Base-by-base conservation (phyloP, 2,888 invertebrate species). In the Plemyria rubiginata region DNA sequence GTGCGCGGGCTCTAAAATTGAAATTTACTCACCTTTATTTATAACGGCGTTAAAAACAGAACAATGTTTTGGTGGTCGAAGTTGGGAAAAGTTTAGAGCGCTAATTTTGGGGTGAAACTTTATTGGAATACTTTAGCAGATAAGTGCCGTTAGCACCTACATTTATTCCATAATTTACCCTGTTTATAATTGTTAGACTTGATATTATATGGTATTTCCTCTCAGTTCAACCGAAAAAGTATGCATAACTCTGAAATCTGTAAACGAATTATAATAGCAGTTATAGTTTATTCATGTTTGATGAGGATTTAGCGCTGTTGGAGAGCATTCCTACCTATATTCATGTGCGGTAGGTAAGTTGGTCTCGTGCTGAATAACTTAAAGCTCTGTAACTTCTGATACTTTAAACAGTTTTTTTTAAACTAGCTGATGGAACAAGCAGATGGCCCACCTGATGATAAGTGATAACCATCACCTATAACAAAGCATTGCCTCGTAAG, bases 171-270 rank as follows among this genome's bases (percentile, higher is more conserved):
- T 22, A 22, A 1, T 22, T 22, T 22, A 22, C 22, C 1, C 3
- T 22, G 22, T 22, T 22, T 22, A 22, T 22, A 22, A 22, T 22
- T 22, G 3, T 22, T 22, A 22, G 22, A 22, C 22, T 22, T 22
- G 22, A 22, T 22, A n/a, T n/a, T n/a, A 22, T 22, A 22, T 2
- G 22, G 1, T 22, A 2, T 22, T 2, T 22, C 22, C 22, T 22
- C 0, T 43, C 11, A 29, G 29, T 28, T 53, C 5, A 72, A 67
- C 70, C 69, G 62, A n/a, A n/a, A n/a, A n/a, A n/a, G n/a, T 72
- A 65, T 67, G 65, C 70, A 75, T 74, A 38, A 71, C 66, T 72
- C 68, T 68, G 53, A 61, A 54, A 67, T 70, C 68, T 65, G 36
- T 56, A 48, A 72, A 73, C 66, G n/a, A n/a, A n/a, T n/a, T n/a